A percentile compares a stretch with the other conserved stretches of the same genome.
phyloP scores from a whole-genome alignment of 2,888 invertebrate species.

The Napeogenes sylphis region DNA sequence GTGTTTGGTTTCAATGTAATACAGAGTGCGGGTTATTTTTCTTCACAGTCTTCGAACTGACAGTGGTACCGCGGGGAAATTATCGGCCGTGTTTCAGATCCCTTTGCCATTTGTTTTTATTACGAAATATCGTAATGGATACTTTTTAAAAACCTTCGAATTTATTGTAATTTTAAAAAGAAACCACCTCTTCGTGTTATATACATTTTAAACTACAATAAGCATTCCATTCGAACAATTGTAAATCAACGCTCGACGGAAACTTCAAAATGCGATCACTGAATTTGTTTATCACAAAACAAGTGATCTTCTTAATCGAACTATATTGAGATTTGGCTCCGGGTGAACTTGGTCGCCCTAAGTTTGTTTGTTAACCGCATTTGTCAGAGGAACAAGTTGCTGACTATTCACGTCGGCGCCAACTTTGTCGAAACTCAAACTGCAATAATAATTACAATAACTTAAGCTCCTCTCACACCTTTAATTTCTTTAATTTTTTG shows the following conservation, averaged over 20 bases:
- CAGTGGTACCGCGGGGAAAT: conserved; percentile 42
- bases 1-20: neutral
- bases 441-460: conserved; percentile 16
- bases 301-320: conserved; percentile 18
- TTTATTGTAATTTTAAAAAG: too few relatives aligned
- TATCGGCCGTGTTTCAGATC: conserved; percentile 34
- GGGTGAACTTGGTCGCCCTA: conserved; percentile 33
- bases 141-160: too few relatives aligned
- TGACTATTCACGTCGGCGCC: conserved; percentile 59
- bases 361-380: conserved; percentile 68
- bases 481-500: too few relatives aligned
- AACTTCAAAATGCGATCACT: conserved; percentile 2
- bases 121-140: conserved; percentile 28
- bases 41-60: conserved; percentile 25
- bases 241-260: neutral
- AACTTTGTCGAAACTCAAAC: conserved; percentile 45
- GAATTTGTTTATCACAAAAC: conserved; percentile 9
- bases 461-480: neutral
- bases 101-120: conserved; percentile 32
- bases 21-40: neutral
- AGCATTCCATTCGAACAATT: neutral
- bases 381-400: conserved; percentile 58
- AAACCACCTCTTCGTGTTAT: too few relatives aligned
- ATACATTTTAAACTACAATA: too few relatives aligned
- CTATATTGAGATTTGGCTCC: conserved; percentile 31